Conservation (phyloP, 35 echinoderm and acorn worm species). For the Stichopus chloronotus region DNA sequence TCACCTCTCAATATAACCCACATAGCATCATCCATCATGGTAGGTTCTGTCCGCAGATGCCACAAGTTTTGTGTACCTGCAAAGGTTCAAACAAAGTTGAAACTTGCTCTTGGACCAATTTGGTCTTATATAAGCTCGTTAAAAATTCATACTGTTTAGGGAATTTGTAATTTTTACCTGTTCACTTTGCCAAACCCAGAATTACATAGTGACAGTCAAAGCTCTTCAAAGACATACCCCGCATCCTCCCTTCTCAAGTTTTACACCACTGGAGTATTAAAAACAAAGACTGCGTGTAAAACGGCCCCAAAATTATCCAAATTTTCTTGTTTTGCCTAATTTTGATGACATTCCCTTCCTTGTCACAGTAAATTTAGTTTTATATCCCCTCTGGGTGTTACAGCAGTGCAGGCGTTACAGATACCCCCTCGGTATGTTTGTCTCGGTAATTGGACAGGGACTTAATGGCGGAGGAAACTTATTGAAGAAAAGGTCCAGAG, state of each 20-base stretch:
- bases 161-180: background rate
- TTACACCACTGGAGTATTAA: background rate
- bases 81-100: background rate
- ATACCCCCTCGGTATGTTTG: background rate
- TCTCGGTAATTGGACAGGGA: background rate
- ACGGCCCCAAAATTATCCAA: background rate
- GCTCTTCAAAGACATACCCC: background rate
- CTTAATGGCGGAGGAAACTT: background rate
- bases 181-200: background rate
- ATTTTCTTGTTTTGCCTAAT: background rate
- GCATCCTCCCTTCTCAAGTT: background rate
- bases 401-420: background rate
- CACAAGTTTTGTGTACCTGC: background rate
- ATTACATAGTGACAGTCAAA: background rate
- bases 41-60: too few relatives aligned
- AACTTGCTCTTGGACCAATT: background rate
- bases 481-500: background rate
- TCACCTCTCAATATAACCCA: too few relatives aligned
- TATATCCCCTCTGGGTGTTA: background rate
- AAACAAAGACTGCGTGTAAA: background rate
- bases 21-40: too few relatives aligned
- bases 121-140: background rate
- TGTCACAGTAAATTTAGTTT: slow-evolving; percentile 1
- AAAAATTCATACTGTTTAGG: background rate
- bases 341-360: background rate